Percentiles rank a stretch among this genome's conserved stretches.
These are phyloP conservation scores for Labeo calbasu DNA, from an alignment of 2,797 vertebrate genomes.

Conservation along the genomic window DNA sequence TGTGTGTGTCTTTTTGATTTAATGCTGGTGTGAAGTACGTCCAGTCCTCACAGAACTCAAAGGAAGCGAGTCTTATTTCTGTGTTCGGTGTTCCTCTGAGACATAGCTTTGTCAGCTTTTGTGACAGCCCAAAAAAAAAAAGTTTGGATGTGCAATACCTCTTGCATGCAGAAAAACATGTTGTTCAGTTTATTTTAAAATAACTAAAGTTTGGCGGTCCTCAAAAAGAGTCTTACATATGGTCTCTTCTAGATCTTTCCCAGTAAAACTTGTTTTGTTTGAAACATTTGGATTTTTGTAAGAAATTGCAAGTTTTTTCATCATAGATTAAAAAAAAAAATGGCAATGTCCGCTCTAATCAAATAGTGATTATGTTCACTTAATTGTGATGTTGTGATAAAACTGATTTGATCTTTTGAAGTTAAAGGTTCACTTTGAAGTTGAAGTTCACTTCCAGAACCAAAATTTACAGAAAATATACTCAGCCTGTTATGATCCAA, in stretches of 20 bases:
- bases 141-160: slow-evolving; percentile 54
- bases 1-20: slow-evolving; percentile 5
- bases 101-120: slow-evolving; percentile 70
- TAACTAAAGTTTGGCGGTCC: background rate
- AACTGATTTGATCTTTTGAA: background rate
- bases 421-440: no score
- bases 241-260: background rate
- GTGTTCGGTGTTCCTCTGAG: slow-evolving; percentile 58
- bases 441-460: no score
- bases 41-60: slow-evolving; percentile 64
- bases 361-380: background rate
- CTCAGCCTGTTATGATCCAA: no score
- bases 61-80: slow-evolving; percentile 75
- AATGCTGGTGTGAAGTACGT: slow-evolving; percentile 32
- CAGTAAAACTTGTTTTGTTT: no score
- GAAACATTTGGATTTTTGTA: background rate
- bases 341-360: background rate
- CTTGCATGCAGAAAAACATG: slow-evolving; percentile 54
- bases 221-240: background rate
- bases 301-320: background rate
- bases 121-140: slow-evolving; percentile 56
- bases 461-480: no score
- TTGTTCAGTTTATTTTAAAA: slow-evolving; percentile 49
- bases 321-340: no score
- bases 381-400: background rate